Conservation (phyloP, 64 coral and sea anemone genomes). For the Cladopsammia gracilis region DNA sequence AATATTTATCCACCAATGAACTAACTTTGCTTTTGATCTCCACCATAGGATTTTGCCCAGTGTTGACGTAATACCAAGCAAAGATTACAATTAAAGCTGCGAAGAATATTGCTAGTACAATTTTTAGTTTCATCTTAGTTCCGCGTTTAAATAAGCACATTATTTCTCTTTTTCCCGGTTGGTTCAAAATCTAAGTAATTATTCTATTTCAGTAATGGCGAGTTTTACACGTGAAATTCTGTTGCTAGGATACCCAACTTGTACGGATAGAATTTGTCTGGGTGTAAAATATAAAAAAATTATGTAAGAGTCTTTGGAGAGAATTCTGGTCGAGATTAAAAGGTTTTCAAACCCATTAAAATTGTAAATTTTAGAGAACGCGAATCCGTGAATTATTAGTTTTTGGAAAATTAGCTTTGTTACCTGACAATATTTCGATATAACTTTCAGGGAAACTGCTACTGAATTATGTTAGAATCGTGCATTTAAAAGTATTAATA, state of each 20-base stretch:
- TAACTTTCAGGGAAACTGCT: too few relatives aligned
- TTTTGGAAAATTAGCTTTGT: too few relatives aligned
- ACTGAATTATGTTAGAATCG: too few relatives aligned
- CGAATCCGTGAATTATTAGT: too few relatives aligned
- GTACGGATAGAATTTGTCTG: constrained; percentile 22
- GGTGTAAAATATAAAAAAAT: not conserved
- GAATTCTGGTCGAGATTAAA: too few relatives aligned
- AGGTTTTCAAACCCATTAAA: too few relatives aligned
- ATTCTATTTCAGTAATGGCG: not conserved
- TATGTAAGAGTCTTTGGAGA: too few relatives aligned
- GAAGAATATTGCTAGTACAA: not conserved
- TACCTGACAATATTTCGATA: too few relatives aligned
- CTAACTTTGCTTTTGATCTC: not conserved
- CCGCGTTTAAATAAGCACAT: not conserved
- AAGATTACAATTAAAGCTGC: not conserved
- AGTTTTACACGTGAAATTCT: not conserved
- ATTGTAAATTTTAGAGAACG: too few relatives aligned
- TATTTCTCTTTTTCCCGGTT: not conserved
- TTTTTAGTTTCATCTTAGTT: constrained; percentile 1
- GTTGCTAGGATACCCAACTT: not conserved
- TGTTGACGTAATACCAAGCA: constrained; percentile 32
- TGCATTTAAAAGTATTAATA: too few relatives aligned
- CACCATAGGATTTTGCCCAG: not conserved
- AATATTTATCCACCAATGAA: not conserved
- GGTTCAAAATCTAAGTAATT: not conserved